A percentile compares a stretch with the other conserved stretches of the same genome.
phyloP scores from a whole-genome alignment of 2,113 vertebrate genomes.

The Capreolus pygargus region DNA sequence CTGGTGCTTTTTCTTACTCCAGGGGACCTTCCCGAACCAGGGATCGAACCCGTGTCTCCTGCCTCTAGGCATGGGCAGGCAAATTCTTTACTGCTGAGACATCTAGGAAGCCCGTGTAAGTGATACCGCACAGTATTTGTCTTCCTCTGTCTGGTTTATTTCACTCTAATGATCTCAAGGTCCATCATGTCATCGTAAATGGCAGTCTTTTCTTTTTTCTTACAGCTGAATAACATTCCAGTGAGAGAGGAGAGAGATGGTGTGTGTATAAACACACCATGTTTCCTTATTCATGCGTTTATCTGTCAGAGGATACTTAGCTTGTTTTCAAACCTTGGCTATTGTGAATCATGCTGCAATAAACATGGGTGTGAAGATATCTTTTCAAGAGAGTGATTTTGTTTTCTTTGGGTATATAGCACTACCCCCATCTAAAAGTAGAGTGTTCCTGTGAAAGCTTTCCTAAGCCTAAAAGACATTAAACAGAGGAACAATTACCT shows the following conservation, averaged over 20 bases:
- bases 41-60: background rate
- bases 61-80: background rate
- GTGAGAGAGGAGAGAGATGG: background rate
- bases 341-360: background rate
- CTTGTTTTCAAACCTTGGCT: background rate
- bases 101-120: background rate
- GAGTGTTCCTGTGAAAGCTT: background rate
- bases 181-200: background rate
- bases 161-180: background rate
- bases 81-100: background rate
- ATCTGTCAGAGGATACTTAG: background rate
- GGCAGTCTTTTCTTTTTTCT: background rate
- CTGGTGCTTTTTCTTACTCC: background rate
- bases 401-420: background rate
- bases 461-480: background rate
- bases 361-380: background rate
- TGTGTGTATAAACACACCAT: background rate
- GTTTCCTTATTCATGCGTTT: background rate
- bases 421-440: background rate
- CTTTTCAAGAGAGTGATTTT: background rate
- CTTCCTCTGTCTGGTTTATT: background rate
- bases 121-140: background rate
- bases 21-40: background rate
- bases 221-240: background rate
- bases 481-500: background rate